phyloP scores from a whole-genome alignment of 2,113 vertebrate species.

The sheep (Ovis aries) region ARS-UI_Ramb_v3.0 NC_056070.1:22072001-22072500 shows the following conservation, averaged over 20 bases:
- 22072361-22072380: too few species aligned
- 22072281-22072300: neutral
- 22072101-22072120: neutral
- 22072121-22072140: neutral
- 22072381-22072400: too few species aligned
- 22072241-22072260: neutral
- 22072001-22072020: neutral
- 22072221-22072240: neutral
- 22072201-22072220: neutral
- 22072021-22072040: neutral
- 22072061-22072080: neutral
- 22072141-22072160: neutral
- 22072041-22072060: neutral
- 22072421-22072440: too few species aligned
- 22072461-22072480: too few species aligned
- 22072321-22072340: too few species aligned
- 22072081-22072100: neutral
- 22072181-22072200: neutral
- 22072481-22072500: too few species aligned
- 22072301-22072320: neutral
- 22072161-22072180: neutral
- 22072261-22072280: neutral
- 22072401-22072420: too few species aligned
- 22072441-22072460: too few species aligned
- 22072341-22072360: too few species aligned